Conservation (phyloP, 2,113 vertebrate species). For the Limnothrissa miodon region DNA sequence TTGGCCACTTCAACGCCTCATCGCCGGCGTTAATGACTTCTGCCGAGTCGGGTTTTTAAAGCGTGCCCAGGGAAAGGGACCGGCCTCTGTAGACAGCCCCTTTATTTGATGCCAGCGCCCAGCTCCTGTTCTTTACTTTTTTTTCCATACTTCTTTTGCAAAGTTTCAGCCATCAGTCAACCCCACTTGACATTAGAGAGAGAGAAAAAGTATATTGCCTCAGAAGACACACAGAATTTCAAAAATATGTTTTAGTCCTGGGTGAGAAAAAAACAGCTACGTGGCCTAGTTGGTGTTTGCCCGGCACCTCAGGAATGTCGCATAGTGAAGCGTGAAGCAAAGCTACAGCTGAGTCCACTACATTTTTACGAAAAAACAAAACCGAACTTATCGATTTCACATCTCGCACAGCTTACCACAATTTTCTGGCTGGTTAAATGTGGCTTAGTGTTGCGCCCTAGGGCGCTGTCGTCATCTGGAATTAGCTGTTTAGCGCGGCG, state of each 20-base stretch:
- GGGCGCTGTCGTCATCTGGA: neutral
- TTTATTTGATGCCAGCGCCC: neutral
- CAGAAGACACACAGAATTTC: neutral
- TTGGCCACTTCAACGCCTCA: conserved; percentile 59
- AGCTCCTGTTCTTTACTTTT: neutral
- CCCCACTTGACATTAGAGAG: neutral
- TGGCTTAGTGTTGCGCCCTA: neutral
- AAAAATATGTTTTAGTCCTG: neutral
- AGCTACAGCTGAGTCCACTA: too few relatives aligned
- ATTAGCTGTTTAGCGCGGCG: neutral
- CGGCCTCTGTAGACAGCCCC: conserved; percentile 27
- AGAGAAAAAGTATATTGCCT: neutral
- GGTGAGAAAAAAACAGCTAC: neutral
- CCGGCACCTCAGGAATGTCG: neutral
- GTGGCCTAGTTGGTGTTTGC: neutral
- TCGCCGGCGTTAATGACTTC: conserved; percentile 68
- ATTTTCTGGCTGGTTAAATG: neutral
- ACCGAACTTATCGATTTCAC: neutral
- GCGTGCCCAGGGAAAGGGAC: conserved; percentile 58
- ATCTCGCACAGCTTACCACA: neutral
- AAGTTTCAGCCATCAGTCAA: neutral
- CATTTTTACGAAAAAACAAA: neutral
- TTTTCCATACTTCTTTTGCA: neutral
- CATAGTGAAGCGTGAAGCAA: neutral
- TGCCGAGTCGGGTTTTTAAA: conserved; percentile 65